Base-by-base conservation (phyloP, 2,113 vertebrate genomes). In the Dissostichus mawsoni region DNA sequence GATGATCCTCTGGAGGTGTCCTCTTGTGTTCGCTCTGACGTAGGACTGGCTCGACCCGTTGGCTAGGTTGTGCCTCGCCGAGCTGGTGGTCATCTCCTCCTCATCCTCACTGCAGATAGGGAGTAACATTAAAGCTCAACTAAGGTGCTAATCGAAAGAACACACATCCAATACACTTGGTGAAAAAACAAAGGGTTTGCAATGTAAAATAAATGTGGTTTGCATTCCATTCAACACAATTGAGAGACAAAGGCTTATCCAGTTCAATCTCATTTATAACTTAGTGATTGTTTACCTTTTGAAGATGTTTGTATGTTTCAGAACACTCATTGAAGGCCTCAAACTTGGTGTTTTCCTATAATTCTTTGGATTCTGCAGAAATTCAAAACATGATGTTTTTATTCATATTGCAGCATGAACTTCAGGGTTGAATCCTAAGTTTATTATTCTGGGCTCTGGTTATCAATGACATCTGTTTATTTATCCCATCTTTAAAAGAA, bases 1-100 rank as follows among this genome's bases (percentile, higher is more conserved):
- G 90, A 99, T 97, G 92, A 99, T 96, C 85, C 97, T 97, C 81
- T 90, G 95, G 12, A 99, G 89, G 1, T 77, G 94, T 0, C 48
- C 78, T 69, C 73, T 82, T 1, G 47, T 64, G 20, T 56, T 59
- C 4, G 75, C 79, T 8, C 51, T 51, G 20, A 50, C 0, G 11
- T 79, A 18, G 0, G 62, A 36, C 29, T 76, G 80, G 1, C 13
- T 7, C 0, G 51, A 65, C 9, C 80, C 93, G 58, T 93, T 96
- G 73, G 91, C 11, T n/a, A 92, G 89, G 82, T 70, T 95, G 68
- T 86, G 94, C 77, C 89, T 94, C 45, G 86, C 89, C 0, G 69
- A 74, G 23, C 80, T 66, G 45, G 12, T 51, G 50, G 93, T 91
- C 25, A 85, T 69, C 12, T 96, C 96, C 20, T 96, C 96, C 29